phyloP scores from a whole-genome alignment of 2,888 invertebrate species.

The Heliconius hortense region DNA sequence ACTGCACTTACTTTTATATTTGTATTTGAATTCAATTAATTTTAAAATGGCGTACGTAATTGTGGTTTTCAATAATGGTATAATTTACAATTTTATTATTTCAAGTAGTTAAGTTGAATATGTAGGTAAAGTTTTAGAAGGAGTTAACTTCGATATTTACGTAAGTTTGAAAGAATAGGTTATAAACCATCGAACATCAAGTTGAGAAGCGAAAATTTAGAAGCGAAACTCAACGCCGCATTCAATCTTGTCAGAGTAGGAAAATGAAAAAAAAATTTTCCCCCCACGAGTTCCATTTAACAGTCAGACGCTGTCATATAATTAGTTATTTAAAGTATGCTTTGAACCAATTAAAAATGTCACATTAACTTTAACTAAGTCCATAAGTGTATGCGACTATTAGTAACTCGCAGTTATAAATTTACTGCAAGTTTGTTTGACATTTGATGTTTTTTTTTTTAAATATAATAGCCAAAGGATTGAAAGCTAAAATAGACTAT shows the following conservation, averaged over 20 bases:
- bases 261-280: background rate
- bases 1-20: no score
- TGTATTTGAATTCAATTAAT: no score
- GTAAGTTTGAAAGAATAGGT: background rate
- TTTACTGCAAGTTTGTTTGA: conserved; percentile 45
- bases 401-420: conserved; percentile 24
- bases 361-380: background rate
- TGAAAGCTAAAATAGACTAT: conserved; percentile 23
- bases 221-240: background rate
- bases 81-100: no score
- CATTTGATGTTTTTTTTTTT: conserved; percentile 44
- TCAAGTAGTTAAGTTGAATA: no score
- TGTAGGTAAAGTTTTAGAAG: background rate
- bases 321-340: background rate
- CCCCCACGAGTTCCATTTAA: background rate
- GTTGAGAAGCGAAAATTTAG: no score
- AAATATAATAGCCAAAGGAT: conserved; percentile 41
- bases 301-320: conserved; percentile 2
- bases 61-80: no score
- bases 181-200: background rate
- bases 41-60: no score
- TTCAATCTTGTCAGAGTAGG: background rate
- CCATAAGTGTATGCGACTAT: conserved; percentile 12
- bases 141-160: background rate
- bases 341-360: conserved; percentile 36